Evolutionary conservation across 2,797 vertebrate genomes (phyloP).

Genomic region (Enoplosus armatus): DNA sequence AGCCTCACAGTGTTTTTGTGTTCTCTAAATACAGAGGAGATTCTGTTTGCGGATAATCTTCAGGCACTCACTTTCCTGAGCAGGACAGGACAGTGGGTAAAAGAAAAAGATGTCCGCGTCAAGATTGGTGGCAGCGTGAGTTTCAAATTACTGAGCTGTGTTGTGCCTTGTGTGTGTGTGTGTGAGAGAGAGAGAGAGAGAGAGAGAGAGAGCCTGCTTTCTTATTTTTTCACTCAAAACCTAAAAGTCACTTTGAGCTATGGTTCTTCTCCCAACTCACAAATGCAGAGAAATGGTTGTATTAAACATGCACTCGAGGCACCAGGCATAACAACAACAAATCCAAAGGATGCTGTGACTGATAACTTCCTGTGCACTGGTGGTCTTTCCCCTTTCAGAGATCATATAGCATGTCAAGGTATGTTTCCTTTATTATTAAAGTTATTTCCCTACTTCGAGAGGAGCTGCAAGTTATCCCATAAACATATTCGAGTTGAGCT

Average conservation of each 20-base stretch:
- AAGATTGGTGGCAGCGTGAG: slow-evolving; percentile 70
- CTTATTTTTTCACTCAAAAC: not conserved
- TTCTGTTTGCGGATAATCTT: slow-evolving; percentile 42
- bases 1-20: not conserved
- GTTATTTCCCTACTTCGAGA: not conserved
- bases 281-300: slow-evolving; percentile 65
- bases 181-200: no score
- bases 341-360: slow-evolving; percentile 63
- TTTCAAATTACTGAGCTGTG: slow-evolving; percentile 9
- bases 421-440: not conserved
- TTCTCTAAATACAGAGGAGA: slow-evolving; percentile 58
- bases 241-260: not conserved
- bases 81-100: accelerated
- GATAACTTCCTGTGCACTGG: slow-evolving; percentile 80
- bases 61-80: slow-evolving; percentile 70
- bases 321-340: not conserved
- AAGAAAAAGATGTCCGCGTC: slow-evolving; percentile 48
- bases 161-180: not conserved
- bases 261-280: not conserved
- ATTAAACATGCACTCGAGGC: slow-evolving; percentile 58
- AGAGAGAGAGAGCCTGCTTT: no score
- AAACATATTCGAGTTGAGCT: not conserved
- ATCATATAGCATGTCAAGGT: slow-evolving; percentile 76
- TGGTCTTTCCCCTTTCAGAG: no score
- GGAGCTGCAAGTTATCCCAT: not conserved